Percentiles rank a stretch among this genome's conserved stretches.
Conservation (phyloP, 2,888 invertebrate genomes). For the Venusia cambrica region DNA sequence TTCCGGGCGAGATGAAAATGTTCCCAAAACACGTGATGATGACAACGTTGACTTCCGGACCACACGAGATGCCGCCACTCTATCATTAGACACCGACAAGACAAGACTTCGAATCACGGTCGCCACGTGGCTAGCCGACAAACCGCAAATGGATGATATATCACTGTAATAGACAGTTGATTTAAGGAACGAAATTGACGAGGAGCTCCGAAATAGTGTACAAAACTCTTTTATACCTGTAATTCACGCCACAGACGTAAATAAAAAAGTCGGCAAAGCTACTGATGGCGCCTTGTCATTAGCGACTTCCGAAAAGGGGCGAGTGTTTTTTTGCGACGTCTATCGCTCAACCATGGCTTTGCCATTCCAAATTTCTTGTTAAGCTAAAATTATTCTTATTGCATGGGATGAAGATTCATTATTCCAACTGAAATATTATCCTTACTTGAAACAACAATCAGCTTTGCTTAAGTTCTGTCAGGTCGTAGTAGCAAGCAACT, state of each 20-base stretch:
- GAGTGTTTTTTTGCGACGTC: constrained; percentile 57
- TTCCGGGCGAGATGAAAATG: constrained; percentile 56
- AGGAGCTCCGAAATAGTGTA: constrained; percentile 23
- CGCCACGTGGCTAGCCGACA: constrained; percentile 54
- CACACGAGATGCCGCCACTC: constrained; percentile 52
- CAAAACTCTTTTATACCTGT: constrained; percentile 38
- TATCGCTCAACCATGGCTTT: constrained; percentile 35
- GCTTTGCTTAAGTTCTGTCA: too few species aligned
- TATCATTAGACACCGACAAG: constrained; percentile 57
- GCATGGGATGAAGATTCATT: not conserved
- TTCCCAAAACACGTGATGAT: constrained; percentile 52
- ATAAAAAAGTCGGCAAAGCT: constrained; percentile 61
- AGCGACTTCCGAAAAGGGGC: constrained; percentile 72
- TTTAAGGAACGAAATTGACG: constrained; percentile 35
- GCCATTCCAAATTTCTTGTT: constrained; percentile 4
- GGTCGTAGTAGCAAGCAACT: too few species aligned
- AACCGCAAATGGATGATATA: constrained; percentile 43
- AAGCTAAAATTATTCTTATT: constrained; percentile 3
- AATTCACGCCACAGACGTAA: constrained; percentile 51
- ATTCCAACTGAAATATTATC: too few species aligned
- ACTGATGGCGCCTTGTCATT: constrained; percentile 75
- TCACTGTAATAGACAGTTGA: constrained; percentile 23
- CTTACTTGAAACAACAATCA: too few species aligned
- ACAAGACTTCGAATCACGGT: constrained; percentile 41
- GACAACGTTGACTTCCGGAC: constrained; percentile 72